These are phyloP conservation scores for Ascaphus truei DNA, from an alignment of 2,113 vertebrate genomes.

Conservation along the genomic window DNA sequence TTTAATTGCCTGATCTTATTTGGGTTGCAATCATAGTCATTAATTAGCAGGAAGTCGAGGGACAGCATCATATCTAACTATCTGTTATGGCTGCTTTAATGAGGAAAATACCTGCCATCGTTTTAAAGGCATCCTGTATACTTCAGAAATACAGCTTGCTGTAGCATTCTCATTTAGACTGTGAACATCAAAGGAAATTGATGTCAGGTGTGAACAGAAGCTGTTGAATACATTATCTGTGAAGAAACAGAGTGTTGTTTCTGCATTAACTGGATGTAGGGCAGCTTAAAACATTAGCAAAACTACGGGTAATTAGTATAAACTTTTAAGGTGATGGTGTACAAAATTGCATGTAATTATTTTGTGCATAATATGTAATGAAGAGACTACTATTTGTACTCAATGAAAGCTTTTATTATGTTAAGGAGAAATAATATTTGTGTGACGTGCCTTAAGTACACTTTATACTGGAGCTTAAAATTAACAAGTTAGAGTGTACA, in stretches of 20 bases:
- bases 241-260: conserved; percentile 65
- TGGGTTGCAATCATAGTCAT: conserved; percentile 81
- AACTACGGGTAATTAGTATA: conserved; percentile 77
- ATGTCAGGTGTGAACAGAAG: conserved; percentile 83
- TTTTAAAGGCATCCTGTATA: conserved; percentile 71
- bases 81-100: conserved; percentile 82
- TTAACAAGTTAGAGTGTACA: neutral
- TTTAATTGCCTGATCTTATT: conserved; percentile 90
- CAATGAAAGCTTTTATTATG: conserved; percentile 10
- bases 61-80: conserved; percentile 84
- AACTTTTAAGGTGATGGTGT: conserved; percentile 68
- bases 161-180: conserved; percentile 74
- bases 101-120: conserved; percentile 79
- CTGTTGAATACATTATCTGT: conserved; percentile 72
- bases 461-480: neutral
- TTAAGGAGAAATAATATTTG: conserved; percentile 11
- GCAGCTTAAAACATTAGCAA: conserved; percentile 73
- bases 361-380: conserved; percentile 15
- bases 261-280: conserved; percentile 68
- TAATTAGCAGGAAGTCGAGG: conserved; percentile 87
- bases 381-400: conserved; percentile 21
- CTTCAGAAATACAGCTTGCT: conserved; percentile 80
- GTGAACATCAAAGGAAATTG: conserved; percentile 84
- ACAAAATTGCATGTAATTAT: conserved; percentile 48
- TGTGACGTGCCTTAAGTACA: neutral